Evolutionary conservation across 1,140 invertebrate genomes (phyloP), one percentile per base, ranked within the genome.

Genomic region (Temnothorax curvispinosus): DNA sequence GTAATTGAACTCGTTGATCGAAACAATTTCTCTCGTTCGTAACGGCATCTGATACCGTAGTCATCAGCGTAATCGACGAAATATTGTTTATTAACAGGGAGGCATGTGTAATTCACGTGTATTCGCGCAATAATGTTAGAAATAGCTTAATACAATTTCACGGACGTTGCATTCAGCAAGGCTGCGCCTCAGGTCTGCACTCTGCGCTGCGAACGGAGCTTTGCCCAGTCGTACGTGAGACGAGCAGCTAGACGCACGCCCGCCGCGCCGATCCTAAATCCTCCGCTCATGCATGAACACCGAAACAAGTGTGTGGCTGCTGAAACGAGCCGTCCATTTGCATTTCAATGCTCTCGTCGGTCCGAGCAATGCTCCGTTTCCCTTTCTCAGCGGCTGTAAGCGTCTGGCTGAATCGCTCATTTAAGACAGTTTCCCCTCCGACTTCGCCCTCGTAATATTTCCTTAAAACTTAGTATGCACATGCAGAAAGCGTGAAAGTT

Each of bases 301-400:
- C 62, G 62, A 58, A 56, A 72, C 76, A 62, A 77, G 77, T 75
- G 35, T 77, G 69, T 44, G 52, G 72, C 54, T 67, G 44, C 44
- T 54, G 69, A 72, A 74, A 80, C 56, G 52, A 80, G 60, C 58
- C 72, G 62, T 87, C 88, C 88, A 93, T 93, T 93, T 93, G 92
- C 92, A 93, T 93, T 90, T 91, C 88, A 93, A 89, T 90, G 89
- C 86, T 87, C 90, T 92, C 90, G 89, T 92, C 89, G 92, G 89
- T 91, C 90, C 89, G 82, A 89, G 88, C 87, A 67, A 86, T 77
- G 76, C 87, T 90, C 67, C 84, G 74, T 88, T 91, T 88, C 85
- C 87, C 88, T 72, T 77, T 89, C 88, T 85, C 88, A 84, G 47
- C 82, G 44, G 47, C 50, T 69, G 56, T 85, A 65, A 89, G 71